These are phyloP conservation scores for Cyrtorhinus lividipennis DNA, from an alignment of 1,140 invertebrate species.

Conservation along the genomic window DNA sequence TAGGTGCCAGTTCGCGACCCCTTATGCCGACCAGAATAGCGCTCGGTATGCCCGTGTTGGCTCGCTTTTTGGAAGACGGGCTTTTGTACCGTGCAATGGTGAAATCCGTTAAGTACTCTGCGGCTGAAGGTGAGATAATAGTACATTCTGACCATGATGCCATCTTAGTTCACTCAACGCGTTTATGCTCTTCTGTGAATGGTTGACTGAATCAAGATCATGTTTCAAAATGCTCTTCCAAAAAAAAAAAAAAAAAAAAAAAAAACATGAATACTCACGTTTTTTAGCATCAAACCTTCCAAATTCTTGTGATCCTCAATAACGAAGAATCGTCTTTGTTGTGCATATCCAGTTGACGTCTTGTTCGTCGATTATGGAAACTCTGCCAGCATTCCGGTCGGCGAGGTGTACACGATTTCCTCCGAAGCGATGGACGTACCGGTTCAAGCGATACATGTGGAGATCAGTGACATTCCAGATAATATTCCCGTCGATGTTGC, in stretches of 20 bases:
- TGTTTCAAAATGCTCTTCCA: too few relatives aligned
- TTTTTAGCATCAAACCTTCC: too few relatives aligned
- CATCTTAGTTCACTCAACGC: too few relatives aligned
- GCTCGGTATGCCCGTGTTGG: constrained; percentile 26
- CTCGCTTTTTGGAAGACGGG: constrained; percentile 36
- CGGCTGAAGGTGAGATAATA: not conserved
- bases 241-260: too few relatives aligned
- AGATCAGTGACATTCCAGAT: constrained; percentile 36
- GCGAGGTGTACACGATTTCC: constrained; percentile 50
- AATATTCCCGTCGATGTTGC: not conserved
- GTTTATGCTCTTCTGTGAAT: too few relatives aligned
- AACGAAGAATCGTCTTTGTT: too few relatives aligned
- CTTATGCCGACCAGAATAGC: not conserved
- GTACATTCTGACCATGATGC: too few relatives aligned
- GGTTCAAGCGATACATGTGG: constrained; percentile 49
- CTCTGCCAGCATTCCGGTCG: constrained; percentile 37
- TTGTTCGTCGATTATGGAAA: constrained; percentile 54
- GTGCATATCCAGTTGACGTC: constrained; percentile 32
- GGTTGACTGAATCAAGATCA: too few relatives aligned
- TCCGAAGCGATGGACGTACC: constrained; percentile 47
- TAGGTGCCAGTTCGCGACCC: not conserved
- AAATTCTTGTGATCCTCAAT: too few relatives aligned
- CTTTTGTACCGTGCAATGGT: constrained; percentile 40
- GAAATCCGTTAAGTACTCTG: constrained; percentile 24
- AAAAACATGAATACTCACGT: too few relatives aligned